Evolutionary conservation across 2,113 vertebrate genomes (phyloP).

Genomic region (Proteles cristata): DNA sequence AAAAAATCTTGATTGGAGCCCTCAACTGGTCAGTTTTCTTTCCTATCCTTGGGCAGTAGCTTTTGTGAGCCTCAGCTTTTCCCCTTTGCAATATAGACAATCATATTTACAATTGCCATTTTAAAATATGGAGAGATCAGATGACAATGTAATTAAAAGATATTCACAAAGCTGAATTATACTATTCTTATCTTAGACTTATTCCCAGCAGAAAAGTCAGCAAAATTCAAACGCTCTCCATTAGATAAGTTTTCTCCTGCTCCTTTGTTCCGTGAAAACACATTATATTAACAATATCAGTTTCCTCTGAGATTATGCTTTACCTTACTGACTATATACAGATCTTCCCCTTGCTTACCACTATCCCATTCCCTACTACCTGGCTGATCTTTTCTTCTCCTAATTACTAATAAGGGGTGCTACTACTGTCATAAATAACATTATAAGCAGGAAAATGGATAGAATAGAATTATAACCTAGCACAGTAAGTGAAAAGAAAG

Average conservation of each 20-base stretch:
- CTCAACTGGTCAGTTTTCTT: neutral
- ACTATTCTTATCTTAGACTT: neutral
- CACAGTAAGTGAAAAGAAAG: neutral
- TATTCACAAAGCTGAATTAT: neutral
- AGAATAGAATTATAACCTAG: neutral
- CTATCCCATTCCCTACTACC: neutral
- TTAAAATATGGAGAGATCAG: neutral
- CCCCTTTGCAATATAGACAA: neutral
- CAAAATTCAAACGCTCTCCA: neutral
- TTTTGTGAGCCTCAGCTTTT: neutral
- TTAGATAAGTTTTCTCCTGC: neutral
- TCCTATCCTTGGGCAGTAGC: neutral
- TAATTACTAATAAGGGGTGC: neutral
- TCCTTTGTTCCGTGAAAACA: neutral
- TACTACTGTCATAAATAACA: neutral
- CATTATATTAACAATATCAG: neutral
- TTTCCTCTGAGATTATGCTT: neutral
- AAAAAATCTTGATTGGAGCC: neutral
- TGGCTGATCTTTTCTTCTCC: neutral
- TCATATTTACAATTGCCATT: neutral
- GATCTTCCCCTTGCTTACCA: neutral
- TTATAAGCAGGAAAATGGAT: neutral
- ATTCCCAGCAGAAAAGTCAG: neutral
- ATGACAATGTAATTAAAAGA: neutral
- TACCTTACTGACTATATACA: neutral